Evolutionary conservation across 2,113 vertebrate genomes (phyloP).

Genomic region (Tilapia sparmanii): DNA sequence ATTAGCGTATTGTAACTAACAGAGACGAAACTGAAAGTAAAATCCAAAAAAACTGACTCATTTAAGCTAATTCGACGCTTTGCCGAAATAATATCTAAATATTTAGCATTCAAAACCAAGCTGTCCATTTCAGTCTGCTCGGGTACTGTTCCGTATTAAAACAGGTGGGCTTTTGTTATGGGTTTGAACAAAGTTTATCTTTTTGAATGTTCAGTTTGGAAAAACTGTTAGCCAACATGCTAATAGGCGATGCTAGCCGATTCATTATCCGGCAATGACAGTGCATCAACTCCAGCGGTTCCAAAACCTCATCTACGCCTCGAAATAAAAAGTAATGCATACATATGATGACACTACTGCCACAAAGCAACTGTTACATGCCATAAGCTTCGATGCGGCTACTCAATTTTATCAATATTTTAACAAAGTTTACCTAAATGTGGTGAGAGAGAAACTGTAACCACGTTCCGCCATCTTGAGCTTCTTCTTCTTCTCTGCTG

Average conservation of each 20-base stretch:
- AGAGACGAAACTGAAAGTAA: constrained; percentile 57
- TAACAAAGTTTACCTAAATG: constrained; percentile 83
- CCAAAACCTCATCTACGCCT: background rate
- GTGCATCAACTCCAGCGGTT: constrained; percentile 24
- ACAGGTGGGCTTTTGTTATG: background rate
- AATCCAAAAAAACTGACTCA: constrained; percentile 18
- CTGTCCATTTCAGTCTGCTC: background rate
- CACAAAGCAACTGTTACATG: rapidly evolving
- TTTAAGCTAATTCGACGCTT: background rate
- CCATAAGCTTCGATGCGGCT: rapidly evolving
- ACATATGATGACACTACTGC: rapidly evolving
- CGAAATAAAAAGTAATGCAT: rapidly evolving
- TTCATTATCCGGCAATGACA: constrained; percentile 60
- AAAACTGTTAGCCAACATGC: constrained; percentile 11
- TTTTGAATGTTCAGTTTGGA: background rate
- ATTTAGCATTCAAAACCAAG: background rate
- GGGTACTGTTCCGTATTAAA: rapidly evolving
- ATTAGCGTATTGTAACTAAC: background rate
- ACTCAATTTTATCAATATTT: background rate
- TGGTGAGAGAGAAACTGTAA: constrained; percentile 96
- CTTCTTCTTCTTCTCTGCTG: constrained; percentile 26
- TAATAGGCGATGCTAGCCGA: constrained; percentile 28
- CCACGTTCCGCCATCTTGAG: constrained; percentile 93
- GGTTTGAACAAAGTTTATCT: background rate
- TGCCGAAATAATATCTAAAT: background rate